Base-by-base conservation (phyloP, 2,888 invertebrate species). In the Thumatha senex region DNA sequence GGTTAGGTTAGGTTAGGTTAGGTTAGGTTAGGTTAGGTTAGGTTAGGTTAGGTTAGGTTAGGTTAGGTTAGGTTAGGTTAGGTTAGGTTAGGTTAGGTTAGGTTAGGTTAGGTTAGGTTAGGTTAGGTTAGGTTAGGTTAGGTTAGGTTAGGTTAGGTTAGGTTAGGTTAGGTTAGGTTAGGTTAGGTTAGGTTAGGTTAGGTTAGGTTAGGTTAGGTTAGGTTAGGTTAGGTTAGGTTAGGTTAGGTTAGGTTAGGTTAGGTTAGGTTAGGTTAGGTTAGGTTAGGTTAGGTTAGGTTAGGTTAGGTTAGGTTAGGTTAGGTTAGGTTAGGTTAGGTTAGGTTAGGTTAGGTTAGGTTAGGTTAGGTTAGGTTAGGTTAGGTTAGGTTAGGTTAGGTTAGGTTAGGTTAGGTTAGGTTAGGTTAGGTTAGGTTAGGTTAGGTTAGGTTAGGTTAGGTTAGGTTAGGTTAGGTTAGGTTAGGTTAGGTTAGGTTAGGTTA, bases 141-240 rank as follows among this genome's bases (percentile, higher is more conserved):
- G 44, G 41, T 42, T 42, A 42, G 45, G 18, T 45, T 45, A 45
- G 45, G 46, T 46, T 46, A 46, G 46, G 46, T 46, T 46, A 46
- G 46, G 46, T 46, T 46, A 46, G 46, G 46, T 46, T 46, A 46
- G 46, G 46, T 46, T 46, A 46, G 46, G 46, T 46, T 46, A 46
- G 46, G 46, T 46, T 46, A 46, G 46, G 46, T 46, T 46, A 46
- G 46, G 46, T 46, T 46, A 46, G 46, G 46, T 46, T 46, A 46
- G 46, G 46, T 46, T 46, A 46, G 46, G 46, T 46, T 46, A 46
- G 46, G 46, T 46, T 46, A 46, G 46, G 46, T 38, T 46, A 39
- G 39, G 46, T 38, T 46, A 39, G 39, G 46, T 38, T 46, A 42
- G 42, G 48, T 42, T 48, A 42, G 42, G 48, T 36, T 48, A 42